A percentile compares a stretch with the other conserved stretches of the same genome.
These are phyloP conservation scores for Diplolepis rosae DNA, from an alignment of 2,888 invertebrate genomes.

Conservation along the genomic window DNA sequence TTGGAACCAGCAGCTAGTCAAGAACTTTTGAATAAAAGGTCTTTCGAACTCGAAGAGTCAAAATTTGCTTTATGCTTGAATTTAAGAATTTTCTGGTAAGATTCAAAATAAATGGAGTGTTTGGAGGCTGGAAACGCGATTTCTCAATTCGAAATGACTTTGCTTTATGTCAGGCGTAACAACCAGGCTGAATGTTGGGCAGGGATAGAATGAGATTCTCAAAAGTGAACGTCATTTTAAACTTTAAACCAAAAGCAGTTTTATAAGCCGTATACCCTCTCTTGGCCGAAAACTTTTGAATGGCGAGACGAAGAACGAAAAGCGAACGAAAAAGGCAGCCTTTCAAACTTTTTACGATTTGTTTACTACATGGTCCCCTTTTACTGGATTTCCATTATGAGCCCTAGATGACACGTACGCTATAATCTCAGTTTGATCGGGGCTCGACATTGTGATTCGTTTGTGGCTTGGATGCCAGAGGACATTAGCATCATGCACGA, in stretches of 20 bases:
- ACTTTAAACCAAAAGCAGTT: constrained; percentile 59
- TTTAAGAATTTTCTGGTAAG: not conserved
- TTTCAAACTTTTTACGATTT: constrained; percentile 68
- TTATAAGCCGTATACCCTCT: constrained; percentile 55
- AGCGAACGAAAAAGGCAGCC: constrained; percentile 40
- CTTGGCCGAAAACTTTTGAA: constrained; percentile 40
- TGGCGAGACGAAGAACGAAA: constrained; percentile 42
- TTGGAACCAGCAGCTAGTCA: too few relatives aligned
- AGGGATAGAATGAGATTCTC: constrained; percentile 53
- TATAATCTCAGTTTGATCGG: constrained; percentile 31
- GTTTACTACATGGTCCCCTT: constrained; percentile 63
- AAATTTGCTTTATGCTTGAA: not conserved
- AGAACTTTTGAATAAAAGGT: too few relatives aligned
- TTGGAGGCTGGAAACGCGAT: constrained; percentile 27
- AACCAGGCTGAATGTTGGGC: constrained; percentile 37
- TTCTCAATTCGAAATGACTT: constrained; percentile 47
- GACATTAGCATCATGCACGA: constrained; percentile 24
- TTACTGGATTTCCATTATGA: constrained; percentile 40
- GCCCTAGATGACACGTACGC: constrained; percentile 32
- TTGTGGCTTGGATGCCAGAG: not conserved
- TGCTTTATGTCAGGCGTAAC: constrained; percentile 48
- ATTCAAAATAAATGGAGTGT: not conserved
- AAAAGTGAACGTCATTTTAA: constrained; percentile 59
- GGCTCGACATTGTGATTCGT: constrained; percentile 32
- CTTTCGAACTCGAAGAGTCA: too few relatives aligned